phyloP scores from a whole-genome alignment of 2,113 vertebrate genomes.

The Melanerpes aurifrons region DNA sequence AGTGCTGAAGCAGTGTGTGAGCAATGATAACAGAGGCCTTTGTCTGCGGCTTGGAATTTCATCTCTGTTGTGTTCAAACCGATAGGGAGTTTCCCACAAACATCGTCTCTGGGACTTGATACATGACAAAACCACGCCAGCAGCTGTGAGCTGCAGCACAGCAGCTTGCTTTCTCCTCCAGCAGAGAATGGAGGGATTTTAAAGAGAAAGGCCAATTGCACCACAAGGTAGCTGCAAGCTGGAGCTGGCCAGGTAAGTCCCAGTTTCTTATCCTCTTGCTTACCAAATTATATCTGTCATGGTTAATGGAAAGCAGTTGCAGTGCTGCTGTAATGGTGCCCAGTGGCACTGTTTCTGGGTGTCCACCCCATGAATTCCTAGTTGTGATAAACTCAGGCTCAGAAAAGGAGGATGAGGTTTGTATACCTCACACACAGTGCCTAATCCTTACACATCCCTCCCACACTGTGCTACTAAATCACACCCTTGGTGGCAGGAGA shows the following conservation, averaged over 20 bases:
- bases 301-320: neutral
- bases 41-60: neutral
- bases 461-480: fast-evolving
- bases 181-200: conserved; percentile 10
- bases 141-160: neutral
- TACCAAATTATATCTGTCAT: neutral
- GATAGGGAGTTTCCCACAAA: neutral
- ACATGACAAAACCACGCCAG: neutral
- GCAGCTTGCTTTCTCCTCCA: neutral
- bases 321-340: neutral
- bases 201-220: conserved; percentile 19
- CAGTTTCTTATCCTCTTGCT: neutral
- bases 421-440: fast-evolving
- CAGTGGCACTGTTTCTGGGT: neutral
- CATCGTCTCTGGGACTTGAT: neutral
- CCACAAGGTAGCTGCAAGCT: neutral
- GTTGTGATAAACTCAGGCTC: neutral
- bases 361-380: neutral
- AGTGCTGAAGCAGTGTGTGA: fast-evolving
- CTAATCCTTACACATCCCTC: fast-evolving
- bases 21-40: neutral
- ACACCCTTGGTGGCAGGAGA: fast-evolving
- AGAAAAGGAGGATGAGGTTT: neutral
- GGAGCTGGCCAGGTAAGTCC: neutral
- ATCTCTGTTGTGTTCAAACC: neutral